Evolutionary conservation across 1,140 invertebrate species (phyloP).

Genomic region (Listronotus oregonensis): DNA sequence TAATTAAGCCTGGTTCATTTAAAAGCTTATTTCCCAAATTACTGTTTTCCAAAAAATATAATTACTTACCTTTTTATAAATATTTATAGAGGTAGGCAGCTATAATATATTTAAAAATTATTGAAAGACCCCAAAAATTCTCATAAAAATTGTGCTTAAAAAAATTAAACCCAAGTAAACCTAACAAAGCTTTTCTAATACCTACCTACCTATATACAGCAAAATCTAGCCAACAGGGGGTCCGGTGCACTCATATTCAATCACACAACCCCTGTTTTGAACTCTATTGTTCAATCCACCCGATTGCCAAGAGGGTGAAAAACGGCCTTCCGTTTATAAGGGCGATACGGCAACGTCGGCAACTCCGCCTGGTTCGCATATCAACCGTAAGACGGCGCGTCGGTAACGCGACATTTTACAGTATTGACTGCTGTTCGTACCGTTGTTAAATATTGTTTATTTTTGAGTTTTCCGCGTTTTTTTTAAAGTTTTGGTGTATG

Average conservation of each 20-base stretch:
- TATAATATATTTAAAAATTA: no score
- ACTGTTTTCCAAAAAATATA: no score
- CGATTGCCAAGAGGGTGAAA: slow-evolving; percentile 11
- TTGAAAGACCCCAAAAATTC: no score
- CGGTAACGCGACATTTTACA: slow-evolving; percentile 61
- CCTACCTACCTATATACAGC: slow-evolving; percentile 10
- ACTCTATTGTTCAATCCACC: slow-evolving; percentile 32
- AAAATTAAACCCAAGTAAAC: not conserved
- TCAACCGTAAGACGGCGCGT: slow-evolving; percentile 46
- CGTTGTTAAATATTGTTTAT: slow-evolving; percentile 60
- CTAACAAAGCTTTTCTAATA: slow-evolving; percentile 18
- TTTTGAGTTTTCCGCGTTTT: slow-evolving; percentile 57
- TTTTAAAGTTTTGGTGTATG: slow-evolving; percentile 46
- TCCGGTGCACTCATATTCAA: slow-evolving; percentile 28
- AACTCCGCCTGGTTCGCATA: slow-evolving; percentile 40
- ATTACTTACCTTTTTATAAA: no score
- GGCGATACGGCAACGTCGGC: slow-evolving; percentile 36
- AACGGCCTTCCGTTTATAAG: slow-evolving; percentile 12
- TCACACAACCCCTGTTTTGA: slow-evolving; percentile 28
- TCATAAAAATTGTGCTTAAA: not conserved
- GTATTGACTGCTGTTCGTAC: slow-evolving; percentile 64
- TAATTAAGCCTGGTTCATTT: no score
- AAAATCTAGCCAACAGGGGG: slow-evolving; percentile 28
- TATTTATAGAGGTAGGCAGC: no score
- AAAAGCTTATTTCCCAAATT: no score